Conservation (phyloP, 2,888 invertebrate genomes). For the Glomeris marginata region DNA sequence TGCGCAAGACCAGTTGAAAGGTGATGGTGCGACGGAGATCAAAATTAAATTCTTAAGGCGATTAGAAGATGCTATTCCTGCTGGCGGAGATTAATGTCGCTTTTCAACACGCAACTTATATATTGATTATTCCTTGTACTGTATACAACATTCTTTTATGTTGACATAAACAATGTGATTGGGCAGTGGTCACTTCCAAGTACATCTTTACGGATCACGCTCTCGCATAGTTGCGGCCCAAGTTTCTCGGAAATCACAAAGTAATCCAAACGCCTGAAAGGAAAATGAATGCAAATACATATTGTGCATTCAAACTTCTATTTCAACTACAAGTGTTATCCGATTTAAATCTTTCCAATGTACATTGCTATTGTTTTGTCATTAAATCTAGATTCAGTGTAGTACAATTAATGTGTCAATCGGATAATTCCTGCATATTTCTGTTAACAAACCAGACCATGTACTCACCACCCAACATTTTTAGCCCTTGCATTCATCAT, state of each 20-base stretch:
- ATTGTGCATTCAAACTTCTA: neutral
- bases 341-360: neutral
- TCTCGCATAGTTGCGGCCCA: slow-evolving; percentile 62
- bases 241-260: slow-evolving; percentile 75
- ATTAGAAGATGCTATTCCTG: slow-evolving; percentile 93
- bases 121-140: neutral
- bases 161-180: slow-evolving; percentile 55
- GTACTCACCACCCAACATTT: slow-evolving; percentile 80
- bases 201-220: slow-evolving; percentile 60
- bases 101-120: no score
- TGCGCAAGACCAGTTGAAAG: slow-evolving; percentile 86
- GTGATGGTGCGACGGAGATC: slow-evolving; percentile 84
- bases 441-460: slow-evolving; percentile 1
- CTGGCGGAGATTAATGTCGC: slow-evolving; percentile 75
- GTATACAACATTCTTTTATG: slow-evolving; percentile 25
- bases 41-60: slow-evolving; percentile 86
- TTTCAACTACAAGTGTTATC: neutral
- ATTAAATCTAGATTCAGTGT: no score
- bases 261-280: slow-evolving; percentile 80
- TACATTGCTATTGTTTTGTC: neutral
- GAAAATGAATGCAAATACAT: neutral
- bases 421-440: no score
- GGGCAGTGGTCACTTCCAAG: slow-evolving; percentile 96
- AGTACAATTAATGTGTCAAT: no score
- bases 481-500: slow-evolving; percentile 70